phyloP scores from a whole-genome alignment of 1,140 invertebrate species.

The Asbolus verrucosus region DNA sequence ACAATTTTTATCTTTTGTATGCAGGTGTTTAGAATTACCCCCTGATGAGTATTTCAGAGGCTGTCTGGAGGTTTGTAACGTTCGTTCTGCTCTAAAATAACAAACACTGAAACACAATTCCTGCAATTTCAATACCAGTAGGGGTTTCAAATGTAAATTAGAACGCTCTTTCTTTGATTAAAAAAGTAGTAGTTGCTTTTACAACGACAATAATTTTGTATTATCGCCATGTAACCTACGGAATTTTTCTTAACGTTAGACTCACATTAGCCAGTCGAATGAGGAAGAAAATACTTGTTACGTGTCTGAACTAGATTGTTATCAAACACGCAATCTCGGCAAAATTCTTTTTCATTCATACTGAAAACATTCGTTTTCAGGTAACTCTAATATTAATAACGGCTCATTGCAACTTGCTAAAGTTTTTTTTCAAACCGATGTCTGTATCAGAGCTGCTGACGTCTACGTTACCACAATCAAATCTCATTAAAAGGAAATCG shows the following conservation, averaged over 20 bases:
- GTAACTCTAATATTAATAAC: background rate
- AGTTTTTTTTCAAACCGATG: background rate
- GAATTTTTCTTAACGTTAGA: background rate
- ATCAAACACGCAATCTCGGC: conserved; percentile 9
- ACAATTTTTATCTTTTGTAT: conserved; percentile 38
- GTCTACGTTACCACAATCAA: background rate
- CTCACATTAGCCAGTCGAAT: background rate
- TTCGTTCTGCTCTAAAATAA: conserved; percentile 13
- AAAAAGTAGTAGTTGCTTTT: conserved; percentile 7
- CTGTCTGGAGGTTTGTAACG: conserved; percentile 27
- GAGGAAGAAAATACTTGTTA: conserved; percentile 6
- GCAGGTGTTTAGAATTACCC: conserved; percentile 27
- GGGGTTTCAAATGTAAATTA: conserved; percentile 19
- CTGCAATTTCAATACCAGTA: conserved; percentile 29
- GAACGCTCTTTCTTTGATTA: conserved; percentile 34
- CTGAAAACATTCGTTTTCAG: conserved; percentile 1
- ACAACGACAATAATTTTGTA: conserved; percentile 20
- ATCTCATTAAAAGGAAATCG: conserved; percentile 3
- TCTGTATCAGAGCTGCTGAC: background rate
- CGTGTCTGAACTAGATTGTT: conserved; percentile 1
- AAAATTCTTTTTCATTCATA: conserved; percentile 3
- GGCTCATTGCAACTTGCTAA: background rate
- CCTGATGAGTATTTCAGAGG: conserved; percentile 18
- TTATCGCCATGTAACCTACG: background rate
- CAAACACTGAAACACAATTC: conserved; percentile 27